phyloP scores from a whole-genome alignment of 2,888 invertebrate genomes.

The Branchellion lobata region DNA sequence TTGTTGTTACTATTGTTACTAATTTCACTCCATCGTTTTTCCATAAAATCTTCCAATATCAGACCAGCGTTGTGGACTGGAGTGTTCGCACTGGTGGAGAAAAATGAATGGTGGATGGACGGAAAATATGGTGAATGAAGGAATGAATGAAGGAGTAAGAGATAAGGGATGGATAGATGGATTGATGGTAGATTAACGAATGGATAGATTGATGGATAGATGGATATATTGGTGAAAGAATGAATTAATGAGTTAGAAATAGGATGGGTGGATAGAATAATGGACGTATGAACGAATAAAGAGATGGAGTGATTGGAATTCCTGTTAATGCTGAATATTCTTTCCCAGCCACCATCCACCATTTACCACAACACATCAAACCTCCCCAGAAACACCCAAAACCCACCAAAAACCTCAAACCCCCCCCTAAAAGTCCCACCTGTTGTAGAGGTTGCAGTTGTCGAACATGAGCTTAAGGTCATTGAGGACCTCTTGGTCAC shows the following conservation, averaged over 20 bases:
- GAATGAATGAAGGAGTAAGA: no score
- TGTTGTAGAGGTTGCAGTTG: conserved; percentile 86
- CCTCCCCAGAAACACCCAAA: neutral
- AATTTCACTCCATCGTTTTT: conserved; percentile 56
- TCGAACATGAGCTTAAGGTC: conserved; percentile 81
- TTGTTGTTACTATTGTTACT: conserved; percentile 23
- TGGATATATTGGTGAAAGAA: no score
- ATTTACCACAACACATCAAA: neutral
- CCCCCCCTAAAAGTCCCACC: neutral
- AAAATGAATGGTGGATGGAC: neutral
- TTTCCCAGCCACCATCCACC: neutral
- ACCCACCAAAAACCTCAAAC: neutral
- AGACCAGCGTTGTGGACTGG: conserved; percentile 59
- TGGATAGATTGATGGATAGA: no score
- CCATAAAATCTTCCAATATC: conserved; percentile 53
- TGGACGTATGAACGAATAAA: no score
- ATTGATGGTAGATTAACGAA: no score
- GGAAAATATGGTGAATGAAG: neutral
- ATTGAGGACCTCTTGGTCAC: conserved; percentile 74
- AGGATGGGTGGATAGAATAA: no score
- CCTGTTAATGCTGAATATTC: no score
- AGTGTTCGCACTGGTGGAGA: conserved; percentile 53
- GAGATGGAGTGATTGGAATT: no score
- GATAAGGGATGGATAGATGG: no score
- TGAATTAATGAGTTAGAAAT: no score